Conservation (phyloP, 2,113 vertebrate genomes). For the Hassar affinis region DNA sequence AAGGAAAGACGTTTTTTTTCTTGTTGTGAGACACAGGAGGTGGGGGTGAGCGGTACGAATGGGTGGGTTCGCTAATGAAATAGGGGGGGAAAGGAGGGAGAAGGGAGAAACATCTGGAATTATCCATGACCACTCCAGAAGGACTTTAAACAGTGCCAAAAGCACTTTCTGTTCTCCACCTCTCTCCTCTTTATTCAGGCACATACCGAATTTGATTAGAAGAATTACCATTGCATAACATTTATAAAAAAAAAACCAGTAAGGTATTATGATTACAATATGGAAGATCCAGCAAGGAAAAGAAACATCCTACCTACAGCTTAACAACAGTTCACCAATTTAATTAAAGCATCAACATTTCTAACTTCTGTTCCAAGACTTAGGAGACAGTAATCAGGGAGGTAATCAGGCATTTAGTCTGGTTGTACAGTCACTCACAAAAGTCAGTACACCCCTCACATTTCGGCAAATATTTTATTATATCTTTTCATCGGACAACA, state of each 20-base stretch:
- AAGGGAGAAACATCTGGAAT: slow-evolving; percentile 33
- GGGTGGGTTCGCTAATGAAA: slow-evolving; percentile 10
- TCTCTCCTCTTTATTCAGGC: slow-evolving; percentile 9
- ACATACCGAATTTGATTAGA: neutral
- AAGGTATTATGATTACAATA: no score
- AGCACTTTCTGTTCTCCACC: slow-evolving; percentile 69
- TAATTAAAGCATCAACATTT: neutral
- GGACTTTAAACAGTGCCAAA: slow-evolving; percentile 38
- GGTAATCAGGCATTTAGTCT: neutral
- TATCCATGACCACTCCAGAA: slow-evolving; percentile 13
- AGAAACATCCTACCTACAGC: neutral
- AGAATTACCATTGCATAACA: neutral
- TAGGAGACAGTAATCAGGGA: neutral
- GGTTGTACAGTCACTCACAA: no score
- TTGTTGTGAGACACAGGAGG: neutral
- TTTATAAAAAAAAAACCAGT: neutral
- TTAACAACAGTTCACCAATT: neutral
- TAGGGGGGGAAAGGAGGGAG: neutral
- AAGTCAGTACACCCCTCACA: no score
- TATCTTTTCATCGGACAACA: no score
- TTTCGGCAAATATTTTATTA: no score
- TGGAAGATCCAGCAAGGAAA: slow-evolving; percentile 5
- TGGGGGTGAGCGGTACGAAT: neutral
- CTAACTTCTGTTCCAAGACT: neutral
- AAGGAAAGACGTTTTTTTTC: neutral